Evolutionary conservation across 2,113 vertebrate genomes (phyloP).

Genomic region (Ceyx margarethae): DNA sequence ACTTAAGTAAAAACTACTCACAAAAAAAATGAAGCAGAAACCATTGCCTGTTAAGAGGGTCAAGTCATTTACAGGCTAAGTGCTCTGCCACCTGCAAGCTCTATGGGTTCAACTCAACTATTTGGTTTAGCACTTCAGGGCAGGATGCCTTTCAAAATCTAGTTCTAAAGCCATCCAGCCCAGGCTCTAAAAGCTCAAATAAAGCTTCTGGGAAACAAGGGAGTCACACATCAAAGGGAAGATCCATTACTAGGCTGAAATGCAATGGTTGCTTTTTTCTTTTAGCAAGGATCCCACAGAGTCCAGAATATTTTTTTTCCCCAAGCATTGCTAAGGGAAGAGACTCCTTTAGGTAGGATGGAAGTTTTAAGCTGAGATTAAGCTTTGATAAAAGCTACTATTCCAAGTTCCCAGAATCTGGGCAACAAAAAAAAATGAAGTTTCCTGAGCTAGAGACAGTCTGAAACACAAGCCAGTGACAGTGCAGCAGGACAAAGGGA

Average conservation of each 20-base stretch:
- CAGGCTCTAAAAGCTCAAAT: neutral
- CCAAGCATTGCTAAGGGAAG: neutral
- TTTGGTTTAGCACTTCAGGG: neutral
- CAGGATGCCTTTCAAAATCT: neutral
- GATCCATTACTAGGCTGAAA: neutral
- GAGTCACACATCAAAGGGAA: neutral
- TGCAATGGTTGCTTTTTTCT: neutral
- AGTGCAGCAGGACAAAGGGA: neutral
- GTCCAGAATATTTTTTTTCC: neutral
- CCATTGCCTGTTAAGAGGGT: neutral
- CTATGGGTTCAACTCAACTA: neutral
- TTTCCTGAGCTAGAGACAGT: conserved; percentile 35
- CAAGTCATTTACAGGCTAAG: neutral
- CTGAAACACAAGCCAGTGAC: neutral
- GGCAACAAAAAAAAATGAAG: neutral
- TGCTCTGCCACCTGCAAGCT: neutral
- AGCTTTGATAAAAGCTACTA: neutral
- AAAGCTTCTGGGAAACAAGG: neutral
- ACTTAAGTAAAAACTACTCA: neutral
- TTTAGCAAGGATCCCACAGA: neutral
- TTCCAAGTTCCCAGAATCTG: neutral
- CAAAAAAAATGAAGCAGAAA: neutral
- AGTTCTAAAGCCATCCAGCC: neutral
- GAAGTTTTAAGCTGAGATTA: neutral
- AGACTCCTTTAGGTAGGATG: neutral